Conservation (phyloP, 1,140 invertebrate genomes). For the Heliothis virescens region DNA sequence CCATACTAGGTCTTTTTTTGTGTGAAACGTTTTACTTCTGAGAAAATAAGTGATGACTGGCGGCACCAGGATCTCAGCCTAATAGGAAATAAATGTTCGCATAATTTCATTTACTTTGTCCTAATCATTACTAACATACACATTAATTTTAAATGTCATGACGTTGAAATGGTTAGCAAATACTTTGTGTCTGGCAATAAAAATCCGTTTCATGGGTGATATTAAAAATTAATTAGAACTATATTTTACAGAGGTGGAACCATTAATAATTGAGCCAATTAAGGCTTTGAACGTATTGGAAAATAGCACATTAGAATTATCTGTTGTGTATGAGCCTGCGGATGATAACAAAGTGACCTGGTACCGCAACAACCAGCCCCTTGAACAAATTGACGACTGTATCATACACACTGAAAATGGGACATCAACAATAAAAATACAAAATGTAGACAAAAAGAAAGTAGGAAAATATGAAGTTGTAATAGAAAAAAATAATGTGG, state of each 20-base stretch:
- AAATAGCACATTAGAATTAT: slow-evolving; percentile 75
- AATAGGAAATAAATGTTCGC: too few relatives aligned
- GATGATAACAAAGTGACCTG: slow-evolving; percentile 93
- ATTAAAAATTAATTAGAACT: slow-evolving; percentile 49
- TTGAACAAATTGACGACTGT: slow-evolving; percentile 90
- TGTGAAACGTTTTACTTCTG: too few relatives aligned
- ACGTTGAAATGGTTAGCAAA: too few relatives aligned
- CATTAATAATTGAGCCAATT: slow-evolving; percentile 75
- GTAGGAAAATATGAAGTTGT: slow-evolving; percentile 94
- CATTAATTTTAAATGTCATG: too few relatives aligned
- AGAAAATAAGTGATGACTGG: too few relatives aligned
- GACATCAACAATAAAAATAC: slow-evolving; percentile 90
- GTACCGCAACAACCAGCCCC: slow-evolving; percentile 94
- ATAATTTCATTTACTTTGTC: too few relatives aligned
- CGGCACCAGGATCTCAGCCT: too few relatives aligned
- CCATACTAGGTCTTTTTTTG: too few relatives aligned
- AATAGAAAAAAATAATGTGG: slow-evolving; percentile 91
- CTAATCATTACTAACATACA: too few relatives aligned
- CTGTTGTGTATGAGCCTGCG: slow-evolving; percentile 90
- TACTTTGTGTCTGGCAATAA: too few relatives aligned
- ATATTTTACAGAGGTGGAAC: slow-evolving; percentile 80
- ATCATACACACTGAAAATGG: slow-evolving; percentile 89
- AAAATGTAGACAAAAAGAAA: slow-evolving; percentile 90
- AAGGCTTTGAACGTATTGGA: slow-evolving; percentile 74
- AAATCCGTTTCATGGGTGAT: neutral